A percentile compares a stretch with the other conserved stretches of the same genome.
Conservation (phyloP, 1,140 invertebrate species). For the Rhysida immarginata region DNA sequence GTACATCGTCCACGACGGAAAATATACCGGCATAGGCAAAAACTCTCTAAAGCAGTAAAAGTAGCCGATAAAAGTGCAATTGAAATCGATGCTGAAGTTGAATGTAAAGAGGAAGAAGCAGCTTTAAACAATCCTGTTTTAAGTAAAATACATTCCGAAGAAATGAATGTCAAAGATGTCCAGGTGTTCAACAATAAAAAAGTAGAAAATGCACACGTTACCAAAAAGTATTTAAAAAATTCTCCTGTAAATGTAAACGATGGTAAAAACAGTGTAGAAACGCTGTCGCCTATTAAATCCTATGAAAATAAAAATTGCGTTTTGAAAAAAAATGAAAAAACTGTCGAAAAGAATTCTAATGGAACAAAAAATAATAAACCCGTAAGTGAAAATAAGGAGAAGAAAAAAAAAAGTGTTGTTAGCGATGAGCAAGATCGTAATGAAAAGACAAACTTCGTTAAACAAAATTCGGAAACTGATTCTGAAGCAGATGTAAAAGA, state of each 20-base stretch:
- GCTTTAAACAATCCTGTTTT: neutral
- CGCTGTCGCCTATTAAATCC: too few relatives aligned
- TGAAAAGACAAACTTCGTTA: neutral
- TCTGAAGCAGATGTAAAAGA: slow-evolving; percentile 12
- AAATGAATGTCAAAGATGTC: neutral
- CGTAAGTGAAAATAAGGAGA: neutral
- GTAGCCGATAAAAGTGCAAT: slow-evolving; percentile 14
- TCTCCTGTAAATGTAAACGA: neutral
- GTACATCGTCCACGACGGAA: slow-evolving; percentile 13
- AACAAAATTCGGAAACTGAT: slow-evolving; percentile 9
- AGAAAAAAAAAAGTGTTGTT: neutral
- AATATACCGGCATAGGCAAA: neutral
- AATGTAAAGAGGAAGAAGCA: slow-evolving; percentile 21
- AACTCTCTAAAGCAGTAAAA: slow-evolving; percentile 16
- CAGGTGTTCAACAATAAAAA: neutral
- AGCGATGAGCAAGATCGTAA: too few relatives aligned
- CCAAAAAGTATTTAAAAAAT: neutral
- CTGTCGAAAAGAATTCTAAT: neutral
- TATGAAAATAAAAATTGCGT: neutral
- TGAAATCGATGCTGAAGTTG: slow-evolving; percentile 25
- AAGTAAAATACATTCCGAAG: neutral
- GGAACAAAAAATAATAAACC: neutral
- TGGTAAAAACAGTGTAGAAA: neutral
- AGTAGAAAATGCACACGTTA: neutral
- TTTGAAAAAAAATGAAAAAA: neutral